Base-by-base conservation (phyloP, 2,797 vertebrate species). In the Phrynocephalus forsythii region DNA sequence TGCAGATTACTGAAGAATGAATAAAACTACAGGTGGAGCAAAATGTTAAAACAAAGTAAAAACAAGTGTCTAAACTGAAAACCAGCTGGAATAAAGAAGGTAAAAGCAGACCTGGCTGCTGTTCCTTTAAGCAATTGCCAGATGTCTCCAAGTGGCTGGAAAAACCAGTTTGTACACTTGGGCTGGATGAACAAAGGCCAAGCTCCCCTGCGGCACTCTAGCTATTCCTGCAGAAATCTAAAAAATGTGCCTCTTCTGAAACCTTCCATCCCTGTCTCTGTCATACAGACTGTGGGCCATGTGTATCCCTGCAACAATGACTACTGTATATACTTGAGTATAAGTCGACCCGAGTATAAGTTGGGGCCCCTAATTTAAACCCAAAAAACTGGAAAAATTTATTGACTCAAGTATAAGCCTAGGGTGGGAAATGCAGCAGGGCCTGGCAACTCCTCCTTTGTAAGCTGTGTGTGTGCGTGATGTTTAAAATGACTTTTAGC, bases 101-200 rank as follows among this genome's bases (percentile, higher is more conserved):
- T 89, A 86, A 90, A 93, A 93, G 86, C 86, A 26, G 1, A 86
- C 10, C 56, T 84, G 83, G 89, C 81, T 20, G 52, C 91, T 94
- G 95, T 91, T 92, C 92, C 95, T 95, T 95, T 94, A 96, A 95
- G 94, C 89, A 90, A 93, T 91, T 94, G 90, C 95, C 95, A 95
- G 95, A 95, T 95, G 95, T 93, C 94, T 95, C 91, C 11, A 15
- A 94, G 94, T 91, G 93, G 93, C 95, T 95, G 93, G 95, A 95
- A 96, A 94, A 96, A 95, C 95, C 94, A 93, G 95, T 95, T 85
- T 82, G 94, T 89, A 93, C 76, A 91, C 91, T 85, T 73, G 63
- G 66, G 86, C 11, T 73, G 13, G 91, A 88, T 87, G 91, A 72
- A 79, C 83, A 84, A 93, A 76, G 90, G 91, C 92, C 95, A 94